Conservation (phyloP, 1,140 invertebrate species). For the Ostrea denselamellosa region DNA sequence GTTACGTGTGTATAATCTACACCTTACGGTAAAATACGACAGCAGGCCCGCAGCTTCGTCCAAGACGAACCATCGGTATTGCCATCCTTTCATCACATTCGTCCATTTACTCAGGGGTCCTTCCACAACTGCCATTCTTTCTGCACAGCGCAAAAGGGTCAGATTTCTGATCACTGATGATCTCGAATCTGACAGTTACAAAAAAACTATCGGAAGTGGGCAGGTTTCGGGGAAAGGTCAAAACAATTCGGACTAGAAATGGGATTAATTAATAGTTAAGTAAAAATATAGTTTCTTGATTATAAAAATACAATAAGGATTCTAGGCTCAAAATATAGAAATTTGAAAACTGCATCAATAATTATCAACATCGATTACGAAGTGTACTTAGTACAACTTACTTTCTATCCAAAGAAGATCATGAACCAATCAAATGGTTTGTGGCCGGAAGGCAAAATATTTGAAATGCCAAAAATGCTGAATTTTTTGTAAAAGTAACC, state of each 20-base stretch:
- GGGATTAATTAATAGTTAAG: not conserved
- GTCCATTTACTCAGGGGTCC: slow-evolving; percentile 99
- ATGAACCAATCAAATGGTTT: slow-evolving; percentile 30
- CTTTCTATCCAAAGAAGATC: not conserved
- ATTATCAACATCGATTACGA: not conserved
- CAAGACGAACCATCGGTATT: slow-evolving; percentile 99
- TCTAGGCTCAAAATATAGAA: not conserved
- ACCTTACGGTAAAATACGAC: slow-evolving; percentile 97
- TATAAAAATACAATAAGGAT: not conserved
- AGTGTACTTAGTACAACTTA: not conserved
- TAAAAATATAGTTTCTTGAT: not conserved
- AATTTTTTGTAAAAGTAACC: slow-evolving; percentile 7
- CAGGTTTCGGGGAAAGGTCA: not conserved
- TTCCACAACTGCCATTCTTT: slow-evolving; percentile 84
- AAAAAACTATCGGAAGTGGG: slow-evolving; percentile 19
- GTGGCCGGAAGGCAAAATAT: slow-evolving; percentile 27
- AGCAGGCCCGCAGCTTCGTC: slow-evolving; percentile 96
- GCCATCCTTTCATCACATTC: slow-evolving; percentile 99
- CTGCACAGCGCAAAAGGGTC: slow-evolving; percentile 59
- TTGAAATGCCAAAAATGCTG: slow-evolving; percentile 38
- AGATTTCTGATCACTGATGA: too few species aligned
- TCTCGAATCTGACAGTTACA: not conserved
- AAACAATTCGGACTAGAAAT: not conserved
- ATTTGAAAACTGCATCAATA: not conserved
- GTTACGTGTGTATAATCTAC: not conserved